These are phyloP conservation scores for Alcedo quadribrachys DNA, from an alignment of 2,797 vertebrate genomes.

Conservation along the genomic window DNA sequence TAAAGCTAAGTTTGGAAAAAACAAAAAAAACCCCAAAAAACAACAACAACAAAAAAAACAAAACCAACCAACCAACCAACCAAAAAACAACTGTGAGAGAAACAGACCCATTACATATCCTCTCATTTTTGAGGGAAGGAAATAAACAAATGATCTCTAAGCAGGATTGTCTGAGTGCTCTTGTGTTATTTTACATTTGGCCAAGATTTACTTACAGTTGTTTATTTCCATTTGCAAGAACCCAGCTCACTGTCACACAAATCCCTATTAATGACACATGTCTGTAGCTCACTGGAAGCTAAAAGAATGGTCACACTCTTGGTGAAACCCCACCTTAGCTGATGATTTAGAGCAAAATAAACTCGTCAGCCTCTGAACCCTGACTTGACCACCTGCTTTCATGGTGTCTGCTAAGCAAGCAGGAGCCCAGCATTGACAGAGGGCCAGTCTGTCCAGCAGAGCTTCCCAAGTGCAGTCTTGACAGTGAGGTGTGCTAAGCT, in stretches of 20 bases:
- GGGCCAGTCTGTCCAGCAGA: background rate
- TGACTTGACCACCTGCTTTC: background rate
- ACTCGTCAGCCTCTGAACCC: background rate
- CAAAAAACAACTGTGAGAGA: no score
- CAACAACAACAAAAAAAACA: background rate
- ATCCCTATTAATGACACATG: background rate
- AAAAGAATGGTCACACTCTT: background rate
- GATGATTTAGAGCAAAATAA: background rate
- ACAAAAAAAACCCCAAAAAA: background rate
- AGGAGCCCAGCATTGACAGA: background rate
- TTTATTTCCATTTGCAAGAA: conserved; percentile 28
- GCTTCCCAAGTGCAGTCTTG: background rate
- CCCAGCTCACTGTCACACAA: background rate
- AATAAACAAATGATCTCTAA: background rate
- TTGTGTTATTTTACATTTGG: background rate
- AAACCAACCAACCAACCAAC: no score
- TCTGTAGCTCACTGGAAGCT: background rate
- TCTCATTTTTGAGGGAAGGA: background rate
- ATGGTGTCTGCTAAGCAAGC: background rate
- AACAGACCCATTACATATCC: background rate
- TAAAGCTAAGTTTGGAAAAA: background rate
- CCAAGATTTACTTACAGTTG: background rate
- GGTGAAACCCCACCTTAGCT: background rate
- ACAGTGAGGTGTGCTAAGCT: background rate
- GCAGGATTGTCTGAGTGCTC: background rate